Evolutionary conservation across 2,113 vertebrate species (phyloP).

Genomic region (Prionailurus viverrinus): DNA sequence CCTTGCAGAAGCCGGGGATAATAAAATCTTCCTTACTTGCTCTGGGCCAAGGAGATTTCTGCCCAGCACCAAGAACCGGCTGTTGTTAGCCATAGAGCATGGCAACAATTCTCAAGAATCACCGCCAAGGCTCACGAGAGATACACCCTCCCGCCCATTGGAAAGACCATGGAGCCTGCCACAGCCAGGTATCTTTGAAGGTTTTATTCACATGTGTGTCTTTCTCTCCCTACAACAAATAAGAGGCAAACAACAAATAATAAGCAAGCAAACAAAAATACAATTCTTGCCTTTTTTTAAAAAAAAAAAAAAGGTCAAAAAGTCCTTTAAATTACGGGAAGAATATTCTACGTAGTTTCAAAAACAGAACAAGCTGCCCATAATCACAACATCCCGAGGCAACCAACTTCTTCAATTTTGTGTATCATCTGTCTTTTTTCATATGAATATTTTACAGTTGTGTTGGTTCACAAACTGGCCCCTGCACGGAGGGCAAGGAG

Average conservation of each 20-base stretch:
- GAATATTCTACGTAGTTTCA: neutral
- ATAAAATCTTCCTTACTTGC: constrained; percentile 66
- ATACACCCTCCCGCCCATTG: accelerated
- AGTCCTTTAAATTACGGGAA: neutral
- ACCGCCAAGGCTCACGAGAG: neutral
- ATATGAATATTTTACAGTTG: neutral
- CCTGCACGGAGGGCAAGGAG: neutral
- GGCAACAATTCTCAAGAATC: neutral
- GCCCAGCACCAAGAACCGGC: neutral
- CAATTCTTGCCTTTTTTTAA: neutral
- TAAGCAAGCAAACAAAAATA: neutral
- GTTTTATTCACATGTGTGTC: neutral
- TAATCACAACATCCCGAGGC: neutral
- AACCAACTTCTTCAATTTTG: neutral
- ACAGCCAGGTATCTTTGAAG: neutral
- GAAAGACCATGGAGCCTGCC: neutral
- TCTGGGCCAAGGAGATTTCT: constrained; percentile 37
- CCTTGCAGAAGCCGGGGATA: constrained; percentile 22
- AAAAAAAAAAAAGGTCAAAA: neutral
- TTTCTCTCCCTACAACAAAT: neutral
- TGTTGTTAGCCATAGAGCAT: neutral
- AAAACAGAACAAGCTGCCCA: neutral
- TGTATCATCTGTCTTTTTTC: neutral
- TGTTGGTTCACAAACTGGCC: neutral
- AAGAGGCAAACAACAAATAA: neutral